A percentile compares a stretch with the other conserved stretches of the same genome.
These are phyloP conservation scores for Pseudococcus viburni DNA, from an alignment of 2,888 invertebrate genomes.

Conservation along the genomic window DNA sequence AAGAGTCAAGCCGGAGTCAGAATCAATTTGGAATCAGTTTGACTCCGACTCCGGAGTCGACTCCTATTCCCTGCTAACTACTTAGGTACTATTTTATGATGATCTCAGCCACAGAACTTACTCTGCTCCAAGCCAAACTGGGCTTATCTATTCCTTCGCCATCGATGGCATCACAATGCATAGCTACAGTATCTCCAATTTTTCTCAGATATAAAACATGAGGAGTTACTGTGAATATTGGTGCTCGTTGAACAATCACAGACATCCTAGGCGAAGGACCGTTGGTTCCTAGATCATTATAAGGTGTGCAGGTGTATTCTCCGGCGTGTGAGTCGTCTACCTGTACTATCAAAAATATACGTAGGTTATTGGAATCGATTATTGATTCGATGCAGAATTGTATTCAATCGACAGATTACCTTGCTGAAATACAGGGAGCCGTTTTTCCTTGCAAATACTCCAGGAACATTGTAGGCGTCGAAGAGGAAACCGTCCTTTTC, in stretches of 20 bases:
- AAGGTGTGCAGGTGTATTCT: slow-evolving; percentile 91
- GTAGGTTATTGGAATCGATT: too few relatives aligned
- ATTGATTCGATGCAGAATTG: too few relatives aligned
- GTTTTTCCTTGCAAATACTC: slow-evolving; percentile 87
- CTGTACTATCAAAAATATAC: slow-evolving; percentile 67
- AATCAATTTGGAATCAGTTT: too few relatives aligned
- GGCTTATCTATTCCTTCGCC: slow-evolving; percentile 79
- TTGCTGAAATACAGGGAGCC: slow-evolving; percentile 87
- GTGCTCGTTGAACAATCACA: slow-evolving; percentile 88
- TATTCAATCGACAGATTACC: slow-evolving; percentile 69
- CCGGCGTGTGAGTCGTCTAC: slow-evolving; percentile 90
- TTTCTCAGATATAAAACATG: slow-evolving; percentile 87
- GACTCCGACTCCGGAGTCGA: too few relatives aligned
- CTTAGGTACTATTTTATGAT: too few relatives aligned
- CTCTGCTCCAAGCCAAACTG: slow-evolving; percentile 80
- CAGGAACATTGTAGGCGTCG: slow-evolving; percentile 90
- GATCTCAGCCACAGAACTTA: slow-evolving; percentile 70
- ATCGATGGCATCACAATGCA: slow-evolving; percentile 86
- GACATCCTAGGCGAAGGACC: slow-evolving; percentile 88
- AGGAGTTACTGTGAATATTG: slow-evolving; percentile 85
- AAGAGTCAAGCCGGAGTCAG: too few relatives aligned
- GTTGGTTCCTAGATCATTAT: slow-evolving; percentile 88
- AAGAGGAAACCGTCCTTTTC: slow-evolving; percentile 93
- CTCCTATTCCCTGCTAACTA: too few relatives aligned
- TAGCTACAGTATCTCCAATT: slow-evolving; percentile 83